phyloP scores from a whole-genome alignment of 2,888 invertebrate genomes.

The Eretmocerus hayati region DNA sequence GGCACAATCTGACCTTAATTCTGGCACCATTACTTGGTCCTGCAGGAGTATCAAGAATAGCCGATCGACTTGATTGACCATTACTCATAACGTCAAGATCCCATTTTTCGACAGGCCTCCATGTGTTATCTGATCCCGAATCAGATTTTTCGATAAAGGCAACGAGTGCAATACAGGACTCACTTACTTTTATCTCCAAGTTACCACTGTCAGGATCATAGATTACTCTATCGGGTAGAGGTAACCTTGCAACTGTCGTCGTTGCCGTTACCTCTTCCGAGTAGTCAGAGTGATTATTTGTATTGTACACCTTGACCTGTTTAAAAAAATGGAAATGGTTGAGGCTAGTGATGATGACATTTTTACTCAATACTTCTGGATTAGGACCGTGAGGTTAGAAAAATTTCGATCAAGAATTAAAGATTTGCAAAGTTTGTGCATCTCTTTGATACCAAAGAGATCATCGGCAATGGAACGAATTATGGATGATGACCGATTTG shows the following conservation, averaged over 20 bases:
- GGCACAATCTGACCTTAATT: constrained; percentile 74
- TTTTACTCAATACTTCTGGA: no score
- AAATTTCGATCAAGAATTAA: no score
- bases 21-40: constrained; percentile 53
- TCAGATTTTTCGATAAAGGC: constrained; percentile 69
- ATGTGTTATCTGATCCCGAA: constrained; percentile 51
- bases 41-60: constrained; percentile 58
- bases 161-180: constrained; percentile 70
- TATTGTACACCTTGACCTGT: constrained; percentile 74
- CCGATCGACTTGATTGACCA: constrained; percentile 63
- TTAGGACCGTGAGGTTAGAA: no score
- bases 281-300: constrained; percentile 79
- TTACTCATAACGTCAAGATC: constrained; percentile 66
- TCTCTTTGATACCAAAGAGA: no score
- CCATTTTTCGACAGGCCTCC: constrained; percentile 69
- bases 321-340: neutral
- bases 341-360: no score
- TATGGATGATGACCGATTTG: no score
- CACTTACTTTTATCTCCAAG: constrained; percentile 71
- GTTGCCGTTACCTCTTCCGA: constrained; percentile 76
- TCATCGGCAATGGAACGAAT: no score
- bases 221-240: constrained; percentile 71
- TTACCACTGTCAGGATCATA: constrained; percentile 73
- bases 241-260: constrained; percentile 79
- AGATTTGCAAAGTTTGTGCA: no score